phyloP scores from a whole-genome alignment of 2,888 invertebrate species.

The Aleiodes alternator region DNA sequence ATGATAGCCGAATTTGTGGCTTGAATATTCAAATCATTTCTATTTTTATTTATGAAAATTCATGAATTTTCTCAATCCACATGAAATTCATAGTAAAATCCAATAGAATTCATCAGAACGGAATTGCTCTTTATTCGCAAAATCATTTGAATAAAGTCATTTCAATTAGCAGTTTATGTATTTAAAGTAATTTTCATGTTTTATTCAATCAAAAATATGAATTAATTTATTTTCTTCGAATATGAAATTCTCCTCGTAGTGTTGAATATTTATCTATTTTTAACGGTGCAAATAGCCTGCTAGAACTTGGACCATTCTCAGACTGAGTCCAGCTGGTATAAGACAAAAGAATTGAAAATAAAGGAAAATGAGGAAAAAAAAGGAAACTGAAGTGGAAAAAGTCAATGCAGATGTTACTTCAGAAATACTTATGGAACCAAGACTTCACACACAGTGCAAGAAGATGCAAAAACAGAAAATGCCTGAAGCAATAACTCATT shows the following conservation, averaged over 20 bases:
- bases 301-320: conserved; percentile 12
- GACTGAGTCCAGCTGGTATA: conserved; percentile 13
- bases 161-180: too few relatives aligned
- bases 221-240: too few relatives aligned
- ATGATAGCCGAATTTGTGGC: conserved; percentile 19
- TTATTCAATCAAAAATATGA: too few relatives aligned
- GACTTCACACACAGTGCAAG: conserved; percentile 44
- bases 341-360: conserved; percentile 13
- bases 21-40: conserved; percentile 7
- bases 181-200: too few relatives aligned
- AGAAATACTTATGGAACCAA: conserved; percentile 22
- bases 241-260: too few relatives aligned
- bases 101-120: too few relatives aligned
- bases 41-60: conserved; percentile 2
- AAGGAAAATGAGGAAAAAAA: not conserved
- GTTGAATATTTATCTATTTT: too few relatives aligned
- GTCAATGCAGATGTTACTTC: conserved; percentile 34
- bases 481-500: conserved; percentile 42
- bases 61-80: not conserved
- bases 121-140: conserved; percentile 2
- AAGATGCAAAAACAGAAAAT: conserved; percentile 40
- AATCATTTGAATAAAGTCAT: too few relatives aligned
- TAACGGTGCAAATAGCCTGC: not conserved
- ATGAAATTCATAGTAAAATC: conserved; percentile 23
- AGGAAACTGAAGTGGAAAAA: not conserved